Conservation (phyloP, 37 sponge, comb jelly and placozoan species). For the Aplysina aerophoba region DNA sequence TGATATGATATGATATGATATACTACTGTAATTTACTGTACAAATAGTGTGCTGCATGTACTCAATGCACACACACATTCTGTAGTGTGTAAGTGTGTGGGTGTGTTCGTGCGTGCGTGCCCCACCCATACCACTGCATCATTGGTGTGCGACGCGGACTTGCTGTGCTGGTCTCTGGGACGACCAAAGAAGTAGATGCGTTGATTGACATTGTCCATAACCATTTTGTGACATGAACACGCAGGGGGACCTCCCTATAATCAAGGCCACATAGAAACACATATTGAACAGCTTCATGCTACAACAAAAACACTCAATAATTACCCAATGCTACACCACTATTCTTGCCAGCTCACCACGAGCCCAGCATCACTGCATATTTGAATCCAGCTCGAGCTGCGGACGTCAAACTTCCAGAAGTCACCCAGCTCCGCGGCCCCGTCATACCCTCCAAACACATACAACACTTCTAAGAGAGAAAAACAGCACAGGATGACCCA, state of each 20-base stretch:
- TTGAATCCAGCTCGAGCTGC: conserved; percentile 52
- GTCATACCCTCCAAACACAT: conserved; percentile 92
- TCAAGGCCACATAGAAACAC: not conserved
- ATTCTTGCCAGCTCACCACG: conserved; percentile 24
- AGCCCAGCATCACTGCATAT: conserved; percentile 62
- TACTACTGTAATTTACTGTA: too few species aligned
- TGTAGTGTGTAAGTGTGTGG: conserved; percentile 13
- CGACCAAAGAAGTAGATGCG: conserved; percentile 71
- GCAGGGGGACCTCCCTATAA: conserved; percentile 62
- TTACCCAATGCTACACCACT: too few species aligned
- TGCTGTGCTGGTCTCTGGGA: conserved; percentile 46
- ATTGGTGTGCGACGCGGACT: not conserved
- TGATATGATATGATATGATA: too few species aligned
- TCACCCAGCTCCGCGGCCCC: conserved; percentile 83
- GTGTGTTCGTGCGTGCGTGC: conserved; percentile 23
- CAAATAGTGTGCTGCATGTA: too few species aligned
- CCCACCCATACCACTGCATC: not conserved
- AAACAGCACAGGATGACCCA: not conserved
- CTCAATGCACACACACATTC: too few species aligned
- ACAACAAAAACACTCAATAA: not conserved
- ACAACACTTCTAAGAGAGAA: conserved; percentile 38
- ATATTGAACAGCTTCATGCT: not conserved
- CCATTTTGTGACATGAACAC: conserved; percentile 86
- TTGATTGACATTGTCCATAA: conserved; percentile 55
- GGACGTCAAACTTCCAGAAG: conserved; percentile 75